Conservation (phyloP, 2,113 vertebrate species). For the Eptatretus burgeri region DNA sequence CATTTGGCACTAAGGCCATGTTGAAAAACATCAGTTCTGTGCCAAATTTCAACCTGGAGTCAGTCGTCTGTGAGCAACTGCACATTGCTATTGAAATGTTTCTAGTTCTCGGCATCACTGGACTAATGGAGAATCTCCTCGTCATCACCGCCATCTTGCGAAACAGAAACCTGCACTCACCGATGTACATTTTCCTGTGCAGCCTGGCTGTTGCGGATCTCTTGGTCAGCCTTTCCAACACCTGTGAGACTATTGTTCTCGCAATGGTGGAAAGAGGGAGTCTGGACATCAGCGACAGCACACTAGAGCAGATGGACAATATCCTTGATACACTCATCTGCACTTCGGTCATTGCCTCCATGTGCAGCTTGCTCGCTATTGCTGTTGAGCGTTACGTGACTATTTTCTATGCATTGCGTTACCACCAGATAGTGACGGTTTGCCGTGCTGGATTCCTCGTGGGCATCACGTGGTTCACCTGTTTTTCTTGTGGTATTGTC, state of each 20-base stretch:
- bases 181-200: conserved; percentile 86
- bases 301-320: conserved; percentile 61
- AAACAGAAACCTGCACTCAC: conserved; percentile 77
- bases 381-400: conserved; percentile 68
- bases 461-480: conserved; percentile 54
- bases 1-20: too few relatives aligned
- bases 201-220: conserved; percentile 75
- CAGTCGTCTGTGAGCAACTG: conserved; percentile 28
- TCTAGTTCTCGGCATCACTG: conserved; percentile 51
- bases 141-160: conserved; percentile 54
- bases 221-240: conserved; percentile 66
- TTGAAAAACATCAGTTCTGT: too few relatives aligned
- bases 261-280: conserved; percentile 50
- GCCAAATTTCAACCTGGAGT: too few relatives aligned
- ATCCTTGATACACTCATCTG: conserved; percentile 81
- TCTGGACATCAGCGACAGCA: conserved; percentile 43
- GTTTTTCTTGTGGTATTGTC: conserved; percentile 49
- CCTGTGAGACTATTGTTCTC: conserved; percentile 70
- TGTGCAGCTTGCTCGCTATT: conserved; percentile 69
- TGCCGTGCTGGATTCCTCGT: conserved; percentile 38
- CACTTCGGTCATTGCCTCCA: conserved; percentile 75
- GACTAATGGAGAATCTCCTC: conserved; percentile 65
- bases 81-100: conserved; percentile 54
- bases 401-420: conserved; percentile 67
- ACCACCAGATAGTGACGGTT: conserved; percentile 65